A percentile compares a stretch with the other conserved stretches of the same genome.
phyloP scores from a whole-genome alignment of 2,797 vertebrate genomes.

The Arremon brunneinucha region DNA sequence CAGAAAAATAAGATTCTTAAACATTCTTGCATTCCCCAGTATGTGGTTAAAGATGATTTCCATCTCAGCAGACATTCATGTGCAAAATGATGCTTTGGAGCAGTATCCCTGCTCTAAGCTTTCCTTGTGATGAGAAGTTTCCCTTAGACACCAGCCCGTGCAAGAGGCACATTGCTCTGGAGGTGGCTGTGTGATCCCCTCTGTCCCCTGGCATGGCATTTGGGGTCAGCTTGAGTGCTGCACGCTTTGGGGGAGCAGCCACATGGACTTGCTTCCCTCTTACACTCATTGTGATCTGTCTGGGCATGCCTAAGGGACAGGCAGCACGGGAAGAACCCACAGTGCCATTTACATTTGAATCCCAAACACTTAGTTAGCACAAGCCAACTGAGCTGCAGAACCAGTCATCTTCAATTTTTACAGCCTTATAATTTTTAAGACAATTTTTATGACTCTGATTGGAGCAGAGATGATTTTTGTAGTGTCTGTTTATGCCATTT shows the following conservation, averaged over 20 bases:
- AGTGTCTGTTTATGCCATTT: slow-evolving; percentile 54
- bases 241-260: neutral
- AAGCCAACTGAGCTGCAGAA: neutral
- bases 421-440: slow-evolving; percentile 10
- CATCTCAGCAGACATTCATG: neutral
- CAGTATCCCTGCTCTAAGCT: neutral
- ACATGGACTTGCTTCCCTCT: neutral
- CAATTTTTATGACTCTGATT: slow-evolving; percentile 46
- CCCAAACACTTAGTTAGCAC: neutral
- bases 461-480: slow-evolving; percentile 43
- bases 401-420: slow-evolving; percentile 15
- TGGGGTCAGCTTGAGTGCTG: neutral
- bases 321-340: neutral
- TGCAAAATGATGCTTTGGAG: neutral
- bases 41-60: neutral
- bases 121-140: neutral
- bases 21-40: neutral
- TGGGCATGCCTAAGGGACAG: neutral
- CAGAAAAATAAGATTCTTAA: neutral
- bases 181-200: neutral
- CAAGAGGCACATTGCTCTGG: neutral
- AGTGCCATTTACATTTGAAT: neutral
- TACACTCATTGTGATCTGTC: accelerated
- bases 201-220: neutral
- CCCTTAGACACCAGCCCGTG: neutral